phyloP scores from a whole-genome alignment of 2,888 invertebrate species.

The Eristalis pertinax region DNA sequence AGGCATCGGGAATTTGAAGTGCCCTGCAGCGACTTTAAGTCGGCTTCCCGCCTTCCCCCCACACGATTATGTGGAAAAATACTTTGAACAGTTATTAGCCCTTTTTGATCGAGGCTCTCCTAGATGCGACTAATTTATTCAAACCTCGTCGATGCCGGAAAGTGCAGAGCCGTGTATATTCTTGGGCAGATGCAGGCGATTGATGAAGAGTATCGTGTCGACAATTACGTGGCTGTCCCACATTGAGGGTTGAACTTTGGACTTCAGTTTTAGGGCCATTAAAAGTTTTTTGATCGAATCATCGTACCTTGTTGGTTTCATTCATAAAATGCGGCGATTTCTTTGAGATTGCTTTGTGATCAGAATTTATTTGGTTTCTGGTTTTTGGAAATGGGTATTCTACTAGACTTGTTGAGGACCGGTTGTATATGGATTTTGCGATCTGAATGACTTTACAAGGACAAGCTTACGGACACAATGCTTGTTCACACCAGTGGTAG shows the following conservation, averaged over 20 bases:
- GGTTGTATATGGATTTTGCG: too few species aligned
- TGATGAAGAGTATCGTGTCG: background rate
- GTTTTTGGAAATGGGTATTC: too few species aligned
- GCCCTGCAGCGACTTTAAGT: background rate
- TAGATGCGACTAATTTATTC: background rate
- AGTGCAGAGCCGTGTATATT: background rate
- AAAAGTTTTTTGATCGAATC: background rate
- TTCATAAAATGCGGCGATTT: background rate
- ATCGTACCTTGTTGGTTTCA: background rate
- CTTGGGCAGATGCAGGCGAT: background rate
- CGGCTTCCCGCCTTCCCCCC: background rate
- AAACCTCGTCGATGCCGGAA: background rate
- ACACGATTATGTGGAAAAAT: background rate
- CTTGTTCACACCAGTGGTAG: too few species aligned
- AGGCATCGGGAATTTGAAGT: slow-evolving; percentile 31
- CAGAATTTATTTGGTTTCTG: too few species aligned
- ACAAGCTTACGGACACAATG: too few species aligned
- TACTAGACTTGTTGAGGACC: too few species aligned
- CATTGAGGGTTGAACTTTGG: background rate
- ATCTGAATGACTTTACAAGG: too few species aligned
- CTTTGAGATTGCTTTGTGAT: background rate
- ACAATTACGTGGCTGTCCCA: background rate
- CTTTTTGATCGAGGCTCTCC: background rate
- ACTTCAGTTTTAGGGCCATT: background rate
- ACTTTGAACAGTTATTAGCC: background rate